Evolutionary conservation across 2,888 invertebrate species (phyloP).

Genomic region (Troglohyphantes excavatus): DNA sequence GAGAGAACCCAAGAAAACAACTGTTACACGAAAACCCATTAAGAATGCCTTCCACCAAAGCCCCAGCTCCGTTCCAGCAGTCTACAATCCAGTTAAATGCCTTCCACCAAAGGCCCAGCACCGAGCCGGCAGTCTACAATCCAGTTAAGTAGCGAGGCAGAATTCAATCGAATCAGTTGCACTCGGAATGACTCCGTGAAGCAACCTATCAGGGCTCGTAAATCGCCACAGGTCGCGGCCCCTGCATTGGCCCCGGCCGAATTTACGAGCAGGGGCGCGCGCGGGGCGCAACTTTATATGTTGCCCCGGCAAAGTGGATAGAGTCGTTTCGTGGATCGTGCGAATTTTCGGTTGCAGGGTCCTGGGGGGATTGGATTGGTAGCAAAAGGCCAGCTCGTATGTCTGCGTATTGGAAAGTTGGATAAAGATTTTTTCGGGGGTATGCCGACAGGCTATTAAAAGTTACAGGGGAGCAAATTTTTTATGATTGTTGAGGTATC

Average conservation of each 20-base stretch:
- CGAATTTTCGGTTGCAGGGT: constrained; percentile 57
- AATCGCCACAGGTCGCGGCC: constrained; percentile 68
- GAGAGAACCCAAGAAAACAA: constrained; percentile 38
- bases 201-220: constrained; percentile 68
- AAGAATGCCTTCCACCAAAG: constrained; percentile 64
- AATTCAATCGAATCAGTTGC: constrained; percentile 65
- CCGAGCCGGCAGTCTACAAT: constrained; percentile 28
- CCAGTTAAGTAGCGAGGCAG: constrained; percentile 61
- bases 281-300: constrained; percentile 67
- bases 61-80: neutral
- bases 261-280: constrained; percentile 71
- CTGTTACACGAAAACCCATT: constrained; percentile 53
- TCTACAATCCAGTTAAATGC: neutral
- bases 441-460: constrained; percentile 60
- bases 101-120: neutral
- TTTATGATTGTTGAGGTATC: constrained; percentile 41
- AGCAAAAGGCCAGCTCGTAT: neutral
- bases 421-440: constrained; percentile 36
- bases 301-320: constrained; percentile 71
- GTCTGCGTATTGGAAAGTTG: constrained; percentile 39
- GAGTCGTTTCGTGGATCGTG: constrained; percentile 61
- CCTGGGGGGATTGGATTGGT: constrained; percentile 45
- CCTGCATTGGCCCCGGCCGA: constrained; percentile 52
- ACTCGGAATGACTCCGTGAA: constrained; percentile 45
- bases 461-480: constrained; percentile 57